Percentiles rank a stretch among this genome's conserved stretches.
Evolutionary conservation across 2,797 vertebrate species (phyloP).

Genomic region (Darevskia mixta): DNA sequence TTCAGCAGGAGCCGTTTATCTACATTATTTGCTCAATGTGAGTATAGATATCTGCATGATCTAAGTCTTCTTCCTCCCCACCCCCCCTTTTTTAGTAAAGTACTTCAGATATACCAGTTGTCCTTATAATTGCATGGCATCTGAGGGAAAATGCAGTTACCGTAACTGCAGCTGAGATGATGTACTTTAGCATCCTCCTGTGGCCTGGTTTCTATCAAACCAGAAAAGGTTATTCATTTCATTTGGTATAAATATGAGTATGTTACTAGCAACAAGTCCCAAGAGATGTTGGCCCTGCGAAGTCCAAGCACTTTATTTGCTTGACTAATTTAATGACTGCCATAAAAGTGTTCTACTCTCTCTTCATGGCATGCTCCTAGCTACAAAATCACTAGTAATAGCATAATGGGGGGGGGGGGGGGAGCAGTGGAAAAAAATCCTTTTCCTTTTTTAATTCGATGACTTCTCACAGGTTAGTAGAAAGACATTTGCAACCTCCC

Average conservation of each 20-base stretch:
- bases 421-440: not conserved
- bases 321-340: not conserved
- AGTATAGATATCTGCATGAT: not conserved
- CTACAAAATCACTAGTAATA: not conserved
- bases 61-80: no score
- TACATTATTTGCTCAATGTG: not conserved
- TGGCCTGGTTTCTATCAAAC: not conserved
- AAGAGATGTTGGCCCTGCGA: not conserved
- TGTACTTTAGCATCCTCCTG: not conserved
- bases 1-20: not conserved
- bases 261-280: not conserved
- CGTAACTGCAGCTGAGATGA: no score
- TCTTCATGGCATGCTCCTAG: not conserved
- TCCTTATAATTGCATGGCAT: not conserved
- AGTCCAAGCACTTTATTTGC: not conserved
- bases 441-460: not conserved
- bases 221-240: not conserved
- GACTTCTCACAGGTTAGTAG: not conserved
- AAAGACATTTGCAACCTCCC: not conserved
- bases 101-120: not conserved
- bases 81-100: no score
- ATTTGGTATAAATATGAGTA: not conserved
- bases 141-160: not conserved
- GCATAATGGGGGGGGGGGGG: not conserved
- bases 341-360: not conserved